phyloP scores from a whole-genome alignment of 2,888 invertebrate species.

The Choreutis nemorana region DNA sequence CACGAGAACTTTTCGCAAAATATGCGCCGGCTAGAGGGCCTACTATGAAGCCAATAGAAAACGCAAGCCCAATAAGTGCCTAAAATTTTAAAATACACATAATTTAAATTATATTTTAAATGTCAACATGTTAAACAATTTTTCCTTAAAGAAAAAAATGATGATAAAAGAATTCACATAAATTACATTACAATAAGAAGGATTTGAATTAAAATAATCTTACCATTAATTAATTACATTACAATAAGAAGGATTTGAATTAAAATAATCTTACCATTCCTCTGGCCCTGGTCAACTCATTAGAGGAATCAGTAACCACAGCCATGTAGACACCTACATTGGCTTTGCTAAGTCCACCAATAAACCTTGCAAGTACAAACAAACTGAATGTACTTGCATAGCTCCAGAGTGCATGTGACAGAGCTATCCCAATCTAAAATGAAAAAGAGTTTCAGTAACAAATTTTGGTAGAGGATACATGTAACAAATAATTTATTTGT shows the following conservation, averaged over 20 bases:
- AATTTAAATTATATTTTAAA: neutral
- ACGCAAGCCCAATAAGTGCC: conserved; percentile 97
- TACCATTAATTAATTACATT: no score
- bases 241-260: neutral
- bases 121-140: neutral
- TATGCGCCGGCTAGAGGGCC: conserved; percentile 95
- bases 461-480: neutral
- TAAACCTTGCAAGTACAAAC: conserved; percentile 90
- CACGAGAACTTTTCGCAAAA: conserved; percentile 73
- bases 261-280: conserved; percentile 80
- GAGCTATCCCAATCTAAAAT: conserved; percentile 80
- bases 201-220: neutral
- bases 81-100: conserved; percentile 46
- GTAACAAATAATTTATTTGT: no score
- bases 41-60: conserved; percentile 96
- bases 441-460: no score
- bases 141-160: conserved; percentile 1
- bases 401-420: conserved; percentile 91
- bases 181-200: neutral
- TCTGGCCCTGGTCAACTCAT: conserved; percentile 82
- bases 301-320: conserved; percentile 91
- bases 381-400: conserved; percentile 85
- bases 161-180: neutral
- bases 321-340: conserved; percentile 96
- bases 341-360: conserved; percentile 96